phyloP scores from a whole-genome alignment of 2,113 vertebrate species.

The Felis chaus region DNA sequence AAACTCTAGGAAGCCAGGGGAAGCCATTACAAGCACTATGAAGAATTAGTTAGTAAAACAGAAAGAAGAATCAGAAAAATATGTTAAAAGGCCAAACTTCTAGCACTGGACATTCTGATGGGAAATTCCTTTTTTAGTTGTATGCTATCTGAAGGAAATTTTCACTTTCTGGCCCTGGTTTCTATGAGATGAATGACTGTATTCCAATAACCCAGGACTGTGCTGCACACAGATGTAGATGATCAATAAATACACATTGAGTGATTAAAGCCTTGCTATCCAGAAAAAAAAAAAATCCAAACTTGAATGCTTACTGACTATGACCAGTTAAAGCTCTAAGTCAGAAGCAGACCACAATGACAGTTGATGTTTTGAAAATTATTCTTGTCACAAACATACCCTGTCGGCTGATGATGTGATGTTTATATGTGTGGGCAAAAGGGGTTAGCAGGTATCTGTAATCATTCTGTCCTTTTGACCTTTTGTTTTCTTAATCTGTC shows the following conservation, averaged over 20 bases:
- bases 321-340: neutral
- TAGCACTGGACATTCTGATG: neutral
- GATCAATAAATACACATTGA: neutral
- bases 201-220: neutral
- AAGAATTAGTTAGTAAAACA: neutral
- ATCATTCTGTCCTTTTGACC: constrained; percentile 50
- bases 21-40: neutral
- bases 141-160: neutral
- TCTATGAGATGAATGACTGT: neutral
- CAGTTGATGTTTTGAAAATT: constrained; percentile 4
- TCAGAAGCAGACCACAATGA: neutral
- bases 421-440: constrained; percentile 31
- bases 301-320: neutral
- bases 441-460: constrained; percentile 40
- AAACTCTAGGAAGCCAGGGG: neutral
- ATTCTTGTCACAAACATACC: constrained; percentile 63
- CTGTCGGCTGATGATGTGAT: constrained; percentile 51
- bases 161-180: neutral
- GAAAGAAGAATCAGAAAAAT: neutral
- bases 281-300: neutral
- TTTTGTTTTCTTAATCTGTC: constrained; percentile 74
- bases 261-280: neutral
- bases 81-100: neutral
- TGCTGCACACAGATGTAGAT: neutral
- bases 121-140: neutral